Base-by-base conservation (phyloP, 2,888 invertebrate genomes). In the Conomelus anceps region DNA sequence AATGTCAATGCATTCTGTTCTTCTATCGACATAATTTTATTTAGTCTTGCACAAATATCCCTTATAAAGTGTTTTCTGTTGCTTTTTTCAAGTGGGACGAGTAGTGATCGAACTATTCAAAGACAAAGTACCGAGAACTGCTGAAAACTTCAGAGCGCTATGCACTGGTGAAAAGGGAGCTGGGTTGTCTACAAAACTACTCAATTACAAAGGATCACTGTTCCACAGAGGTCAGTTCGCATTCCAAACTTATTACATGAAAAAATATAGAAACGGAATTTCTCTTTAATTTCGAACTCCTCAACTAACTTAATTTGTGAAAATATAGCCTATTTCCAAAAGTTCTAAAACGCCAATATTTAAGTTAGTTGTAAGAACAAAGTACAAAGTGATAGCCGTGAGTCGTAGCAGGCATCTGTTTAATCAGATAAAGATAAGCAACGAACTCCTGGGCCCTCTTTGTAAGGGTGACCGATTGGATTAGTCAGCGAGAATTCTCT, bases 81-180 rank as follows among this genome's bases (percentile, higher is more conserved):
- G 9, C 17, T 26, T 7, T 7, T 26, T 26, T 26, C 11, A 26
- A 96, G 97, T 96, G 92, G 98, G 98, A 7, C 94, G 98, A 91
- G 94, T 99, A 89, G 94, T 99, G 22, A 96, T 99, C 92, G 97
- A 98, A 93, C 94, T 99, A 89, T 97, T 96, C 93, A 96, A 95
- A 92, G 96, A 98, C 94, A 94, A 96, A 89, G 97, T 97, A 90
- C 98, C 99, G 23, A 96, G 95, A 93, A 97, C 98, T 3, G 97
- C 96, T 86, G 98, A 98, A 93, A 99, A 99, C 94, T 99, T 99
- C 93, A 95, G 98, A 91, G 96, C 96, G 0, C 93, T 99, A 0
- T 99, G 99, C 93, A 98, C 98, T 0, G 98, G 98, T 3, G 98
- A 99, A 93, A 96, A 95, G 91, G 98, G 98, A 0, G 92, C 95